Conservation (phyloP, 2,888 invertebrate genomes). For the Lampropteryx suffumata region DNA sequence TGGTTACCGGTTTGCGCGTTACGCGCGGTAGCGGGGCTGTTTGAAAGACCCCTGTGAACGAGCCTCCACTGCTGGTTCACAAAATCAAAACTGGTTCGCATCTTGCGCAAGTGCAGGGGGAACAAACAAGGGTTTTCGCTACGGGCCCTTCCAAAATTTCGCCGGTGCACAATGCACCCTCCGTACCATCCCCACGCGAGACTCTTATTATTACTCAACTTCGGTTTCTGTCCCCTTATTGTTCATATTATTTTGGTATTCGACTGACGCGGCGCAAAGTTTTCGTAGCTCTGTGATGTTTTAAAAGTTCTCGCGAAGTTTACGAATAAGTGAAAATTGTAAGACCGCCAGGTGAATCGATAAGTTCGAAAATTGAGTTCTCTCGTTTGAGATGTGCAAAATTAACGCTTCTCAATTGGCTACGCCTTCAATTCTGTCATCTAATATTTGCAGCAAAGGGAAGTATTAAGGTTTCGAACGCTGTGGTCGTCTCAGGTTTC, state of each 20-base stretch:
- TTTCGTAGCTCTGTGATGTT: slow-evolving; percentile 48
- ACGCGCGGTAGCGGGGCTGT: slow-evolving; percentile 44
- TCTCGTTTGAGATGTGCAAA: slow-evolving; percentile 50
- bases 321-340: slow-evolving; percentile 31
- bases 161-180: slow-evolving; percentile 83
- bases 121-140: slow-evolving; percentile 73
- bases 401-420: slow-evolving; percentile 62
- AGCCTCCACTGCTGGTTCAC: slow-evolving; percentile 64
- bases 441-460: slow-evolving; percentile 81
- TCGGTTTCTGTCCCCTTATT: slow-evolving; percentile 79
- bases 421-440: slow-evolving; percentile 73
- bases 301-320: slow-evolving; percentile 26
- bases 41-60: slow-evolving; percentile 63
- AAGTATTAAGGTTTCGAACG: slow-evolving; percentile 82
- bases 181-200: slow-evolving; percentile 80
- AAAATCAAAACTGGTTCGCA: slow-evolving; percentile 81
- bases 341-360: slow-evolving; percentile 28
- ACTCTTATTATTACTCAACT: slow-evolving; percentile 81
- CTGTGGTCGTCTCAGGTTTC: slow-evolving; percentile 82
- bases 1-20: slow-evolving; percentile 44
- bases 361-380: slow-evolving; percentile 33
- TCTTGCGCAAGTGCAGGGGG: slow-evolving; percentile 81
- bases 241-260: slow-evolving; percentile 78
- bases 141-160: slow-evolving; percentile 80
- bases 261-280: slow-evolving; percentile 70